Evolutionary conservation across 2,113 vertebrate species (phyloP).

Genomic region (Dendropsophus ebraccatus): DNA sequence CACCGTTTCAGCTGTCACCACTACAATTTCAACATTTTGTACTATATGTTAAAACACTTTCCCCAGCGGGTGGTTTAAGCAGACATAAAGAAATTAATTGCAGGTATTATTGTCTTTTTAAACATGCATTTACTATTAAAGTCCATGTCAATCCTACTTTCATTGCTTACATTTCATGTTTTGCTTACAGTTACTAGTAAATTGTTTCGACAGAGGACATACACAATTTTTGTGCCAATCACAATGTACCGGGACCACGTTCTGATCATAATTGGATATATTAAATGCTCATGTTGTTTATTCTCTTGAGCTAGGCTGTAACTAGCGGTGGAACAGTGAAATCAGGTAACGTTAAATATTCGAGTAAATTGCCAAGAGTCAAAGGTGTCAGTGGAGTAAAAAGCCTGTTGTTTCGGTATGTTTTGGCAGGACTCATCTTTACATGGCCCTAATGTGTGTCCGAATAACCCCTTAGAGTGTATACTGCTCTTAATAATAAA

Average conservation of each 20-base stretch:
- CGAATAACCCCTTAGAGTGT: no score
- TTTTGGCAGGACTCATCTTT: no score
- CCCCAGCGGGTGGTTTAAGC: constrained; percentile 36
- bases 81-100: constrained; percentile 59
- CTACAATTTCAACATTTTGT: constrained; percentile 44
- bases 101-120: constrained; percentile 57
- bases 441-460: no score
- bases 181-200: constrained; percentile 25
- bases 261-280: neutral
- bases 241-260: neutral
- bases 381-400: no score
- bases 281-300: neutral
- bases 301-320: neutral
- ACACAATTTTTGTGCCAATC: neutral
- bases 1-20: neutral
- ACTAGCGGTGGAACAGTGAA: neutral
- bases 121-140: constrained; percentile 52
- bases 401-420: no score
- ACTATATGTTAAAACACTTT: constrained; percentile 55
- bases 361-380: no score
- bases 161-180: constrained; percentile 17
- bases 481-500: no score
- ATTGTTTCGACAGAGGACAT: constrained; percentile 17
- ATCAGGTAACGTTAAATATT: neutral
- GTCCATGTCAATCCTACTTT: constrained; percentile 49